A percentile compares a stretch with the other conserved stretches of the same genome.
Conservation (phyloP, 2,888 invertebrate genomes). For the Idaea straminata region DNA sequence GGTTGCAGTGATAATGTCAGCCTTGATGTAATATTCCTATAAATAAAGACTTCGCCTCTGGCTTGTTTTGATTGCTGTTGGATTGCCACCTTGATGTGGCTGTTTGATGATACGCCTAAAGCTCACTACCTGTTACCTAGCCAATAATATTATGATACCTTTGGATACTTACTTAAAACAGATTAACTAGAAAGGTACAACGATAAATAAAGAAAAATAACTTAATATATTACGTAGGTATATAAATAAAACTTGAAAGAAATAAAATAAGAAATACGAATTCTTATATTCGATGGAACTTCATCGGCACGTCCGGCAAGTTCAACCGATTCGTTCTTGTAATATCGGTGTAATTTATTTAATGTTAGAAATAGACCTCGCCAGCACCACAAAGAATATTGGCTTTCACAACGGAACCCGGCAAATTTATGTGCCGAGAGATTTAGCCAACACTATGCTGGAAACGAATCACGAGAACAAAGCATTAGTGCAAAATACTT, state of each 20-base stretch:
- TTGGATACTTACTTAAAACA: not conserved
- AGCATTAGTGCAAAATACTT: constrained; percentile 42
- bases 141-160: not conserved
- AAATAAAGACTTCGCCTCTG: constrained; percentile 24
- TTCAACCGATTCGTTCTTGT: constrained; percentile 75
- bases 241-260: constrained; percentile 20
- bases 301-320: constrained; percentile 67
- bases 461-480: constrained; percentile 58
- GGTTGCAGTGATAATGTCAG: constrained; percentile 29
- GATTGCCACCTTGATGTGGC: constrained; percentile 26
- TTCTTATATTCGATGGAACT: constrained; percentile 64
- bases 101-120: constrained; percentile 24
- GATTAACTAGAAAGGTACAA: not conserved
- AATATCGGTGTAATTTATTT: constrained; percentile 78
- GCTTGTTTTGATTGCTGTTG: constrained; percentile 24
- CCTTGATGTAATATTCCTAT: constrained; percentile 33
- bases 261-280: constrained; percentile 53
- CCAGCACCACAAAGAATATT: constrained; percentile 76
- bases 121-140: constrained; percentile 10
- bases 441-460: constrained; percentile 62
- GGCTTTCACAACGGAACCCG: constrained; percentile 78
- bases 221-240: not conserved
- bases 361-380: constrained; percentile 77
- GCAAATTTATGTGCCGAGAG: constrained; percentile 75
- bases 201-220: not conserved